Evolutionary conservation across 2,113 vertebrate genomes (phyloP).

Genomic region (Prunella fulvescens): DNA sequence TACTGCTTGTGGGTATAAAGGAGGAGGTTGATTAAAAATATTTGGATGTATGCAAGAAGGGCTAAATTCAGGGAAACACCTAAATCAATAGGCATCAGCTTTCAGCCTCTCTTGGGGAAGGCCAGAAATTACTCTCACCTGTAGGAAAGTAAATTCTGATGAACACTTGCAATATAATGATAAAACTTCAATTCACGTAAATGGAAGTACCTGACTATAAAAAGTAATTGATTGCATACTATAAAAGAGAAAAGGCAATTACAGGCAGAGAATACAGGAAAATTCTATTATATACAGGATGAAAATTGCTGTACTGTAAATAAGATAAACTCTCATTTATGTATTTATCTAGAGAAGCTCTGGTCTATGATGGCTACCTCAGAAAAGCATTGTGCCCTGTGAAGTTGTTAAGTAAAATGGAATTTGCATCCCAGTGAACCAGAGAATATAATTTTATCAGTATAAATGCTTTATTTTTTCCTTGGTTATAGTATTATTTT

Average conservation of each 20-base stretch:
- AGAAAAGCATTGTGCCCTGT: not conserved
- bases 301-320: conserved; percentile 7
- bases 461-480: not conserved
- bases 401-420: not conserved
- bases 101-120: not conserved
- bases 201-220: conserved; percentile 13
- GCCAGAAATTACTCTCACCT: not conserved
- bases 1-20: not conserved
- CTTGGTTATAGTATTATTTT: not conserved
- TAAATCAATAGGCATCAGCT: conserved; percentile 4
- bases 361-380: not conserved
- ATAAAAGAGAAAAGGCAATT: conserved; percentile 36
- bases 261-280: conserved; percentile 2
- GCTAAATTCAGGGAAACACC: not conserved
- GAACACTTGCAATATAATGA: not conserved
- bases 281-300: not conserved
- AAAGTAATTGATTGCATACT: conserved; percentile 19
- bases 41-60: not conserved
- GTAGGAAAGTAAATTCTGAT: not conserved
- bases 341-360: not conserved
- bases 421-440: not conserved
- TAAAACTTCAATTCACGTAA: conserved; percentile 34
- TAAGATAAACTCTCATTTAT: conserved; percentile 6
- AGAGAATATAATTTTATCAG: not conserved
- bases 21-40: not conserved